Percentiles rank a stretch among this genome's conserved stretches.
Conservation (phyloP, 2,888 invertebrate species). For the Anaspis maculata region DNA sequence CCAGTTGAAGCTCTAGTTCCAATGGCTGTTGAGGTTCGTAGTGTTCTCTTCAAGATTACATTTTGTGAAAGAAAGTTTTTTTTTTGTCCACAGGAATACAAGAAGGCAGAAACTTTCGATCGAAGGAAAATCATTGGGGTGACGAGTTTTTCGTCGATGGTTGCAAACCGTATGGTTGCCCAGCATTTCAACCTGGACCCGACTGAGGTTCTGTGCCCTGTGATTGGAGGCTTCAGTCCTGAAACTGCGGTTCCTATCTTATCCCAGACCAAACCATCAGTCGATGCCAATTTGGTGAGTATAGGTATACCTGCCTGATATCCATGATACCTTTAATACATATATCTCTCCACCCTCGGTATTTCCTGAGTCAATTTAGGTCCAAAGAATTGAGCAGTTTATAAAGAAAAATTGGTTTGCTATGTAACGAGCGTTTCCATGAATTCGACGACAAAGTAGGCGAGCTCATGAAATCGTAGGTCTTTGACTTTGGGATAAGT, state of each 20-base stretch:
- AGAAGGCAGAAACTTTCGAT: constrained; percentile 32
- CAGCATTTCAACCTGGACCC: constrained; percentile 25
- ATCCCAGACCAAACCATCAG: constrained; percentile 30
- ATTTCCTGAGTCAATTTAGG: too few species aligned
- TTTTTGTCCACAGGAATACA: constrained; percentile 38
- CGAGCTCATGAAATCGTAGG: too few species aligned
- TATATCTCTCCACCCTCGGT: too few species aligned
- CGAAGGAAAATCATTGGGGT: constrained; percentile 34
- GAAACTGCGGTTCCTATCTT: constrained; percentile 32
- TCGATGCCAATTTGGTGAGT: constrained; percentile 11
- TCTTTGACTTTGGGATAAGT: too few species aligned
- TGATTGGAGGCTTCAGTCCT: constrained; percentile 32
- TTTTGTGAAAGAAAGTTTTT: neutral
- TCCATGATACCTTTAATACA: too few species aligned
- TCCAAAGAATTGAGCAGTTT: too few species aligned
- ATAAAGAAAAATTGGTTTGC: too few species aligned
- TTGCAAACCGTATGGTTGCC: constrained; percentile 30
- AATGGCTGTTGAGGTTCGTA: constrained; percentile 37
- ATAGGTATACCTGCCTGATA: too few species aligned
- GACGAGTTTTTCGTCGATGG: constrained; percentile 25
- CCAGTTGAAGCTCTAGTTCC: constrained; percentile 38
- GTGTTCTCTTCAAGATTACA: too few species aligned
- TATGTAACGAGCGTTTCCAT: too few species aligned
- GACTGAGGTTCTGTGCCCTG: constrained; percentile 28
- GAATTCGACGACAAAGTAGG: too few species aligned